phyloP scores from a whole-genome alignment of 2,797 vertebrate genomes.

The Remorina albescens region DNA sequence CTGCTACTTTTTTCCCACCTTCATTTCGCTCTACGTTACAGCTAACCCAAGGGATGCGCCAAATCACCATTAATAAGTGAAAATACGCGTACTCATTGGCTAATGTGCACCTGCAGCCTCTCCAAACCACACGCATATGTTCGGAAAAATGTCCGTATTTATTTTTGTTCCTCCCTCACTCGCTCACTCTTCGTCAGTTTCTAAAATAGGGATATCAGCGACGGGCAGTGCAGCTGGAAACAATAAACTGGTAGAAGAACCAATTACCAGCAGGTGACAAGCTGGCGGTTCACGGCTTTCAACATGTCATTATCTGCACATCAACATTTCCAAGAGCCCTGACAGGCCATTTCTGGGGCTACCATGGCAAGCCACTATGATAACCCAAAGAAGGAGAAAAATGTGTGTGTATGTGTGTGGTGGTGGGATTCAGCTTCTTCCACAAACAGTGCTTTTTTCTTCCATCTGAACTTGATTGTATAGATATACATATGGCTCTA shows the following conservation, averaged over 20 bases:
- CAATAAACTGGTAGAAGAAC: conserved; percentile 94
- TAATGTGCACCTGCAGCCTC: conserved; percentile 62
- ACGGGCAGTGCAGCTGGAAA: conserved; percentile 92
- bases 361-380: conserved; percentile 76
- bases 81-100: conserved; percentile 27
- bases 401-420: no score
- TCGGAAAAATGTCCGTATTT: conserved; percentile 47
- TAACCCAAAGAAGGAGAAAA: conserved; percentile 63
- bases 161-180: conserved; percentile 41
- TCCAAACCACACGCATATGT: conserved; percentile 19
- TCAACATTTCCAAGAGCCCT: conserved; percentile 88
- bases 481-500: conserved; percentile 23
- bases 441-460: background rate
- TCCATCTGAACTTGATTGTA: background rate
- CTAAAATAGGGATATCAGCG: conserved; percentile 85
- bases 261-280: conserved; percentile 93
- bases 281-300: conserved; percentile 90
- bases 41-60: background rate
- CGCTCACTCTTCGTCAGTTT: conserved; percentile 53
- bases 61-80: conserved; percentile 35
- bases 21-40: background rate
- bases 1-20: conserved; percentile 22
- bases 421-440: no score
- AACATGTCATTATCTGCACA: conserved; percentile 96
- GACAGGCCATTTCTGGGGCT: conserved; percentile 84